phyloP scores from a whole-genome alignment of 2,113 vertebrate genomes.

The Daboia siamensis region DNA sequence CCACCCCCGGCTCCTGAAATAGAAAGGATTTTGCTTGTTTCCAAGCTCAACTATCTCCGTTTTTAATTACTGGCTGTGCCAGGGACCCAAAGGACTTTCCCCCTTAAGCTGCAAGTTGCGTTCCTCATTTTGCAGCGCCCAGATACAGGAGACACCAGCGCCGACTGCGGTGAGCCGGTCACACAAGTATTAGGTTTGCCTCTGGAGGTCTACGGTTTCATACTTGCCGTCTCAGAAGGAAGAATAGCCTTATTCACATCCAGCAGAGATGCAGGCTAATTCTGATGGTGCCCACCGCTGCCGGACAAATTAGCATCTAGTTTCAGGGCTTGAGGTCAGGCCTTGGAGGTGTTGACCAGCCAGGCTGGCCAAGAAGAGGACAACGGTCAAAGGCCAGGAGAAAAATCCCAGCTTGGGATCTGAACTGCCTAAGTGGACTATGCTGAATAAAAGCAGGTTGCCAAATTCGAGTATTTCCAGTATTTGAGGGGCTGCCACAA shows the following conservation, averaged over 20 bases:
- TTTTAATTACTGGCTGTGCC: constrained; percentile 61
- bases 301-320: constrained; percentile 67
- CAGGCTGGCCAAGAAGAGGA: constrained; percentile 24
- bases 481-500: too few relatives aligned
- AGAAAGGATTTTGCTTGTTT: constrained; percentile 30
- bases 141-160: constrained; percentile 51
- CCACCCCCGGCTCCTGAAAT: background rate
- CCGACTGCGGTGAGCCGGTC: constrained; percentile 64
- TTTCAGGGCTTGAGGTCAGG: constrained; percentile 63
- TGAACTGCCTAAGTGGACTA: background rate
- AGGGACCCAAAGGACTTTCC: constrained; percentile 48
- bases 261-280: constrained; percentile 66
- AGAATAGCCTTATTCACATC: constrained; percentile 71
- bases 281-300: constrained; percentile 58
- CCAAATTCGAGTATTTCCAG: too few relatives aligned
- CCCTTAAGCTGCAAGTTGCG: constrained; percentile 59
- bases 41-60: constrained; percentile 30
- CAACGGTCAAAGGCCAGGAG: constrained; percentile 19
- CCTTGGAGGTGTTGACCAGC: constrained; percentile 60
- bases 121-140: constrained; percentile 43
- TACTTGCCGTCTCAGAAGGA: constrained; percentile 51
- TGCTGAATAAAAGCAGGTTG: too few relatives aligned
- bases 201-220: constrained; percentile 68
- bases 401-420: background rate
- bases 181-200: constrained; percentile 75